Evolutionary conservation across 2,113 vertebrate species (phyloP).

Genomic region (Melozone crissalis): DNA sequence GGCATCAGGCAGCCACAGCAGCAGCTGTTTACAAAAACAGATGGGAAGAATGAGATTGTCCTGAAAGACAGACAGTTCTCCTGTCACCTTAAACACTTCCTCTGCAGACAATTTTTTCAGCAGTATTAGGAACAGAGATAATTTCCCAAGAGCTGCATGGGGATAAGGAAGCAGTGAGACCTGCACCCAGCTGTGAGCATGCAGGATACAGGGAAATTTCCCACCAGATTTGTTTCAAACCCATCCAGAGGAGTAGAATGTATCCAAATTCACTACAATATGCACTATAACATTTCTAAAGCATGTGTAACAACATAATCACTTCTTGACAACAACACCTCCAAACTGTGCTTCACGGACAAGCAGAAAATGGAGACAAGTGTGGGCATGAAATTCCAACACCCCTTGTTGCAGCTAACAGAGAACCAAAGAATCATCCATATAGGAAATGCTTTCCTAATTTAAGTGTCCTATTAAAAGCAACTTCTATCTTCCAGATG

Average conservation of each 20-base stretch:
- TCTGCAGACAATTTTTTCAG: not conserved
- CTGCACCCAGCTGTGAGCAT: not conserved
- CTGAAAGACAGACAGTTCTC: not conserved
- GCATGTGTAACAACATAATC: not conserved
- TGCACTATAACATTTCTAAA: not conserved
- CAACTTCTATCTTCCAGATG: not conserved
- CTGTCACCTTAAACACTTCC: conserved; percentile 17
- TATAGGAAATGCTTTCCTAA: not conserved
- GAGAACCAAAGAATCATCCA: not conserved
- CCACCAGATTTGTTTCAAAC: not conserved
- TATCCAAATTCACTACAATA: not conserved
- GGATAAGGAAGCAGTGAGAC: not conserved
- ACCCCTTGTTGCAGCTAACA: not conserved
- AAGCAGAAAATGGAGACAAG: not conserved
- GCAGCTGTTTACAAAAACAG: conserved; percentile 25
- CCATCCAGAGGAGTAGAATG: not conserved
- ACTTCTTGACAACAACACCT: not conserved
- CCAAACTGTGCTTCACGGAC: not conserved
- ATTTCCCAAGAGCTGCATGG: not conserved
- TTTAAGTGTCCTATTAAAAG: not conserved
- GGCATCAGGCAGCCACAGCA: conserved; percentile 29
- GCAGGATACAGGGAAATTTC: not conserved
- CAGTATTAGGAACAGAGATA: not conserved
- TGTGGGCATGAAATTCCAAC: not conserved
- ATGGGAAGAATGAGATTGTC: conserved; percentile 2